Evolutionary conservation across 1,140 invertebrate species (phyloP).

Genomic region (Caerostris darwini): DNA sequence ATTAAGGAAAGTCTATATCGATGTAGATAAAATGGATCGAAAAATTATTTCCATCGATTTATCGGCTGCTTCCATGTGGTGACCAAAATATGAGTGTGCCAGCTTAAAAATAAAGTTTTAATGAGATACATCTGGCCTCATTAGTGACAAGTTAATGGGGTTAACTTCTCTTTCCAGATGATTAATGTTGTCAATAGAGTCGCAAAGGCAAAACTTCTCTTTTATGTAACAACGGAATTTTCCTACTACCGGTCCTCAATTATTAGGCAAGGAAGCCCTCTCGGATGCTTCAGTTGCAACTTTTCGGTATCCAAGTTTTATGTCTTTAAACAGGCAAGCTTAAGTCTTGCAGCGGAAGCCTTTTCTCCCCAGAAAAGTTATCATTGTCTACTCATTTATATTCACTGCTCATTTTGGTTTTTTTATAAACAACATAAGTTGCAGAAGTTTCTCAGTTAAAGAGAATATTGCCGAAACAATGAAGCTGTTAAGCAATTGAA

Average conservation of each 20-base stretch:
- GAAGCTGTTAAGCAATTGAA: neutral
- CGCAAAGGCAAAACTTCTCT: constrained; percentile 42
- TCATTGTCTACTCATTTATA: constrained; percentile 3
- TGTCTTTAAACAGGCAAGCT: constrained; percentile 20
- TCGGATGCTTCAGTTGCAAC: neutral
- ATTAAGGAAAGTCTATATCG: constrained; percentile 59
- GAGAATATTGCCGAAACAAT: neutral
- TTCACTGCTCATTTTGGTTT: neutral
- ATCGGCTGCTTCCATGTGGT: constrained; percentile 17
- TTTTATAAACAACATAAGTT: neutral
- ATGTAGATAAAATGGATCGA: constrained; percentile 61
- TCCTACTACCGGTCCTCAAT: constrained; percentile 20
- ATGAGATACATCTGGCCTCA: constrained; percentile 74
- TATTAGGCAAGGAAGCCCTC: constrained; percentile 22
- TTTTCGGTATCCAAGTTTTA: constrained; percentile 12
- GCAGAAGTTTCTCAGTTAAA: neutral
- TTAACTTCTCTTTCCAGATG: constrained; percentile 61
- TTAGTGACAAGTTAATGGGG: constrained; percentile 75
- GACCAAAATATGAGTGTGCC: constrained; percentile 53
- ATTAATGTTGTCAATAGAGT: constrained; percentile 72
- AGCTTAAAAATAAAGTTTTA: constrained; percentile 73
- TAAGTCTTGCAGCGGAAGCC: neutral
- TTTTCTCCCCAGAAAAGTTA: neutral
- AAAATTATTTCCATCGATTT: constrained; percentile 69
- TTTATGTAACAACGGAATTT: constrained; percentile 21